These are phyloP conservation scores for Oreocharis arfaki DNA, from an alignment of 2,113 vertebrate genomes.

Conservation along the genomic window DNA sequence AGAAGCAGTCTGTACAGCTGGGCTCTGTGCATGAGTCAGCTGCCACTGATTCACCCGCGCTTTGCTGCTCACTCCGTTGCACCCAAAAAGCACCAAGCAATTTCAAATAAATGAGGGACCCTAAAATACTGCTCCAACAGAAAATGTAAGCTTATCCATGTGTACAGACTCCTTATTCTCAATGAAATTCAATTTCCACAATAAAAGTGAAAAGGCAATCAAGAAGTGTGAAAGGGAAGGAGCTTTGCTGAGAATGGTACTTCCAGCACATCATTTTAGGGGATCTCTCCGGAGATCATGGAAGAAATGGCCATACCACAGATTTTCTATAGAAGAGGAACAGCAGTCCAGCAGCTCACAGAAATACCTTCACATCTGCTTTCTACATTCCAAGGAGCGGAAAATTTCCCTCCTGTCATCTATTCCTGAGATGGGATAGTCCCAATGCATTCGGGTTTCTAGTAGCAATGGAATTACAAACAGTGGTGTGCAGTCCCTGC, in stretches of 20 bases:
- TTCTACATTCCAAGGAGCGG: constrained; percentile 5
- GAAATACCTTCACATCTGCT: constrained; percentile 18
- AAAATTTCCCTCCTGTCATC: neutral
- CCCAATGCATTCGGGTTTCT: neutral
- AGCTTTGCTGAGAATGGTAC: neutral
- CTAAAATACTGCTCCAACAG: neutral
- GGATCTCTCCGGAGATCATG: neutral
- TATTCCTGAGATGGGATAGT: neutral
- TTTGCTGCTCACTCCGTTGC: neutral
- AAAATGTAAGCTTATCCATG: neutral
- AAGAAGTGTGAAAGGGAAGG: neutral
- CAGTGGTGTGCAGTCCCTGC: neutral
- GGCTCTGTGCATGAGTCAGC: neutral
- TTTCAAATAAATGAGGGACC: neutral
- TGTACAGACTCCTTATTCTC: neutral
- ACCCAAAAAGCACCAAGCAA: rapidly evolving
- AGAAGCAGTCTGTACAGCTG: neutral
- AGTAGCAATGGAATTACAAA: neutral
- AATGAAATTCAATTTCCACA: neutral
- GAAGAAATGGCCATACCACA: neutral
- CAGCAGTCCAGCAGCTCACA: neutral
- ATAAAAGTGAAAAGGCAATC: neutral
- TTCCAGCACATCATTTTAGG: neutral
- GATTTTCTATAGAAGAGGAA: neutral
- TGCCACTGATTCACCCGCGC: rapidly evolving